Evolutionary conservation across 2,888 invertebrate genomes (phyloP).

Genomic region (Liposcelis brunnea): DNA sequence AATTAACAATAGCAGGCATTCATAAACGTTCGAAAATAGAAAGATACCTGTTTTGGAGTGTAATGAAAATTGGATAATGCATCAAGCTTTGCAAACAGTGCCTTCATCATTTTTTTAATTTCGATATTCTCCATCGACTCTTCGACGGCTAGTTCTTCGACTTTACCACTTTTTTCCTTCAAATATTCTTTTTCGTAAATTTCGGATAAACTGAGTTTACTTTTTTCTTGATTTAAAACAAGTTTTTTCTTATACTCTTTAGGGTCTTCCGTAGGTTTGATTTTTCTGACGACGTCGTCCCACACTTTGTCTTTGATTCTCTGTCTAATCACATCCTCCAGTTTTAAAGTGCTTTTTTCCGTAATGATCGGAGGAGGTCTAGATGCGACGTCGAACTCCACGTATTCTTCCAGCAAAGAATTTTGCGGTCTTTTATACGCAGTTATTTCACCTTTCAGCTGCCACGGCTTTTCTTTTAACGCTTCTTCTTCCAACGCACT

Average conservation of each 20-base stretch:
- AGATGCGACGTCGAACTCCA: slow-evolving; percentile 73
- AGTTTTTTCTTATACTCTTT: slow-evolving; percentile 74
- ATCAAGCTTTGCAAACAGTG: slow-evolving; percentile 72
- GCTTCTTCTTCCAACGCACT: slow-evolving; percentile 51
- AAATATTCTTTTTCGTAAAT: slow-evolving; percentile 81
- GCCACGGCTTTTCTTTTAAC: slow-evolving; percentile 80
- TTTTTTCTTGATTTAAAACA: slow-evolving; percentile 82
- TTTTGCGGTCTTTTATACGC: slow-evolving; percentile 71
- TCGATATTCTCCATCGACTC: slow-evolving; percentile 60
- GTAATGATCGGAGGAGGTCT: slow-evolving; percentile 85
- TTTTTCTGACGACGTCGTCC: slow-evolving; percentile 83
- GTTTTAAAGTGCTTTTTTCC: slow-evolving; percentile 65
- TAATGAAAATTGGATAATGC: slow-evolving; percentile 88
- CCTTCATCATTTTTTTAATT: slow-evolving; percentile 54
- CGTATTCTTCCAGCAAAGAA: slow-evolving; percentile 77
- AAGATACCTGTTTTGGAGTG: slow-evolving; percentile 59
- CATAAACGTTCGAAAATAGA: background rate
- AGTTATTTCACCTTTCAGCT: slow-evolving; percentile 75
- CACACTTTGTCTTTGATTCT: slow-evolving; percentile 85
- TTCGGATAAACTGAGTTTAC: slow-evolving; percentile 80
- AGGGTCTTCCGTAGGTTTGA: slow-evolving; percentile 66
- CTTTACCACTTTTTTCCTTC: slow-evolving; percentile 36
- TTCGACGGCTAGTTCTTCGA: slow-evolving; percentile 38
- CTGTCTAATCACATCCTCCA: slow-evolving; percentile 83
- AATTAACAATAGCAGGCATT: slow-evolving; percentile 1